phyloP scores from a whole-genome alignment of 2,888 invertebrate species.

The Parnassius glacialis region DNA sequence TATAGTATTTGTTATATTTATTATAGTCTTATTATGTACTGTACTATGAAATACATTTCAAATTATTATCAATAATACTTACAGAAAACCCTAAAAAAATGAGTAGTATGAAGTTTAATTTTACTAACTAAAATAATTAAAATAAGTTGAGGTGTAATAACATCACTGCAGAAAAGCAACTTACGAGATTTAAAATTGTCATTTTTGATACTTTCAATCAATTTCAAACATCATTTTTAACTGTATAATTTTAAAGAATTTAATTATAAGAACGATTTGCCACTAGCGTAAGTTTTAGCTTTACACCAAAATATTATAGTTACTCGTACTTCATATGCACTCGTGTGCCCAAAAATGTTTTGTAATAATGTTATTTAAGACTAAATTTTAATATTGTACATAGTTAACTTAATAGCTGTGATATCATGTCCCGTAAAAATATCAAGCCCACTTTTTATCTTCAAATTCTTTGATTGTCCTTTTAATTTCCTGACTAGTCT shows the following conservation, averaged over 20 bases:
- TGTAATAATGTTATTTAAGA: constrained; percentile 16
- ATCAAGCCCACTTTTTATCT: constrained; percentile 41
- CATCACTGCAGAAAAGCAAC: not conserved
- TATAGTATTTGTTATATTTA: not conserved
- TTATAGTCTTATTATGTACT: not conserved
- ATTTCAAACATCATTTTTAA: constrained; percentile 29
- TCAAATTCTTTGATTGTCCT: constrained; percentile 37
- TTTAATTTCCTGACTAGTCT: constrained; percentile 66
- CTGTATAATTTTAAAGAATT: too few species aligned
- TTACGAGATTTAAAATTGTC: not conserved
- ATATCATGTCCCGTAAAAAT: constrained; percentile 63
- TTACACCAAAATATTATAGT: constrained; percentile 77
- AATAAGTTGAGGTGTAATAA: not conserved
- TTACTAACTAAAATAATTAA: not conserved
- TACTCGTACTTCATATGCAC: constrained; percentile 36
- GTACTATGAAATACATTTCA: not conserved
- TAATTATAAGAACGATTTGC: constrained; percentile 49
- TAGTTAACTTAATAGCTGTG: constrained; percentile 74
- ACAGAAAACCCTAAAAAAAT: not conserved
- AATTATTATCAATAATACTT: not conserved
- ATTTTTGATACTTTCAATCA: not conserved
- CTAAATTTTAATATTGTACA: constrained; percentile 49
- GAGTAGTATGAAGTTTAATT: not conserved
- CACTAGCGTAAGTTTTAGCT: constrained; percentile 72
- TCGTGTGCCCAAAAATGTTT: constrained; percentile 51